These are phyloP conservation scores for Danio jaintianensis DNA, from an alignment of 2,797 vertebrate species.

Conservation along the genomic window DNA sequence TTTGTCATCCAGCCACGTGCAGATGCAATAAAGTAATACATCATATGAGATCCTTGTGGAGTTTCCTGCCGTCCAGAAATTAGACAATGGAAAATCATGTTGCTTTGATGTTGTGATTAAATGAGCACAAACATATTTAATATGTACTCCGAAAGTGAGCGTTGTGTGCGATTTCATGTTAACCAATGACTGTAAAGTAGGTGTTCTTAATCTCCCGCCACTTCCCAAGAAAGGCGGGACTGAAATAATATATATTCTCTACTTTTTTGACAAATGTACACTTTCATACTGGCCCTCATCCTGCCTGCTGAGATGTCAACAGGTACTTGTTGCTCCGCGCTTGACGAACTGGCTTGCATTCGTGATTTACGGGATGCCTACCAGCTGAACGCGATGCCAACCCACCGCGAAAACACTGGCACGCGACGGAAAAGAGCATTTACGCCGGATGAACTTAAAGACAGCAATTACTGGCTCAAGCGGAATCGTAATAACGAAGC, in stretches of 20 bases:
- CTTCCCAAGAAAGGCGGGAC: conserved; percentile 23
- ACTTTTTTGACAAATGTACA: not conserved
- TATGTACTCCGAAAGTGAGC: not conserved
- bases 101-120: not conserved
- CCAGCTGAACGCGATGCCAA: conserved; percentile 37
- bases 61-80: not conserved
- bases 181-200: conserved; percentile 37
- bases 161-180: conserved; percentile 1
- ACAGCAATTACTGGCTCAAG: conserved; percentile 70
- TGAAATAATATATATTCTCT: not conserved
- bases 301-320: conserved; percentile 35
- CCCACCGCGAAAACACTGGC: not conserved
- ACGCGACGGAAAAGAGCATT: conserved; percentile 65
- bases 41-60: conserved; percentile 10
- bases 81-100: not conserved
- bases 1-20: conserved; percentile 71
- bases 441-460: conserved; percentile 64
- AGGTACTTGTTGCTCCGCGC: conserved; percentile 34
- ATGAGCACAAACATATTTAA: conserved; percentile 1
- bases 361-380: conserved; percentile 1
- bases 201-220: not conserved
- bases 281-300: not conserved
- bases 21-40: conserved; percentile 80
- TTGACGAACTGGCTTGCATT: not conserved
- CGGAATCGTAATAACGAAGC: conserved; percentile 73